These are phyloP conservation scores for Ahaetulla prasina DNA, from an alignment of 2,113 vertebrate species.

Conservation along the genomic window DNA sequence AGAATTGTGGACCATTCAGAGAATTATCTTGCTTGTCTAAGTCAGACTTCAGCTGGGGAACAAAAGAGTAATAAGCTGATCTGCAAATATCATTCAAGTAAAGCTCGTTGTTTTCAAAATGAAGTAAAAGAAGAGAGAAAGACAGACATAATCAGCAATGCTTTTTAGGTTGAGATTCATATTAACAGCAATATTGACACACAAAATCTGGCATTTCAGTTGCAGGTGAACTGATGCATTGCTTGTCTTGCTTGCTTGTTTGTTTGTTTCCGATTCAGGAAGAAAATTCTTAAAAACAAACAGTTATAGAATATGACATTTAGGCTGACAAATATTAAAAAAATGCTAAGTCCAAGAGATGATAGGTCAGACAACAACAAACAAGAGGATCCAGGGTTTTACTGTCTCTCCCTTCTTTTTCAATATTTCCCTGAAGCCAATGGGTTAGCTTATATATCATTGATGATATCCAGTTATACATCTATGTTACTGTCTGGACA, in stretches of 20 bases:
- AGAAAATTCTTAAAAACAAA: background rate
- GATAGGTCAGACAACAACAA: background rate
- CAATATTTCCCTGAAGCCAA: background rate
- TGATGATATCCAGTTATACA: background rate
- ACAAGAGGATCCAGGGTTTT: background rate
- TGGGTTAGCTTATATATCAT: background rate
- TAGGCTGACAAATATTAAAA: background rate
- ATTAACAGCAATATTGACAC: background rate
- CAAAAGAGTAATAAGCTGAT: slow-evolving; percentile 27
- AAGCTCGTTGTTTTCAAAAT: background rate
- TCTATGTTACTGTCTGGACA: background rate
- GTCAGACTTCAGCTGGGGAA: slow-evolving; percentile 81
- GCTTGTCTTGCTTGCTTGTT: background rate
- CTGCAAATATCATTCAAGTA: background rate
- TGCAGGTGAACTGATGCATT: background rate
- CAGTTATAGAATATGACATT: background rate
- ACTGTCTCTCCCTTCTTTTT: background rate
- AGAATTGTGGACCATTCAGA: slow-evolving; percentile 82
- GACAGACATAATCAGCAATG: background rate
- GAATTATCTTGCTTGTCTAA: slow-evolving; percentile 74
- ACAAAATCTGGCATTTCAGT: background rate
- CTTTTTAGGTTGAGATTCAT: background rate
- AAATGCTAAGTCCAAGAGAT: background rate
- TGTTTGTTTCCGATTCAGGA: background rate
- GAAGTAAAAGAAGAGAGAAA: background rate